Evolutionary conservation across 2,113 vertebrate genomes (phyloP).

Genomic region (Mystacornis crossleyi): DNA sequence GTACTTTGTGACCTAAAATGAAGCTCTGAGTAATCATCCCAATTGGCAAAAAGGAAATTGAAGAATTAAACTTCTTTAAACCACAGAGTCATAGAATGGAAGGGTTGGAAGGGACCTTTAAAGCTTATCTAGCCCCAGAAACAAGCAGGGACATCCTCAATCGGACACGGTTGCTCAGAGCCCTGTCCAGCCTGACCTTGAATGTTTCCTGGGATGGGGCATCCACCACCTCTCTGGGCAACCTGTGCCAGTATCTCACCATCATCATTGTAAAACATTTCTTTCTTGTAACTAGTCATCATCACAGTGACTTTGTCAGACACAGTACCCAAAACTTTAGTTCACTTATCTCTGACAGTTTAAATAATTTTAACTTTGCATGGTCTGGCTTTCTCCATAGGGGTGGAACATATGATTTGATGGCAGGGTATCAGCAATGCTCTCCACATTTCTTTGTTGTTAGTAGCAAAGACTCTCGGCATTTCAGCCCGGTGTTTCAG

Average conservation of each 20-base stretch:
- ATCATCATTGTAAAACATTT: background rate
- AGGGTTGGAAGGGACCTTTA: background rate
- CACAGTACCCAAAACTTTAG: background rate
- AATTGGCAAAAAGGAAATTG: background rate
- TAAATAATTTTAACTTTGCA: background rate
- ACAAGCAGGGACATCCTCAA: background rate
- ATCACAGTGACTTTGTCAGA: background rate
- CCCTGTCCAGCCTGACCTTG: background rate
- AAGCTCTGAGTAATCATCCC: background rate
- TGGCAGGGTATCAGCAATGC: background rate
- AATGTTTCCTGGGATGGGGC: background rate
- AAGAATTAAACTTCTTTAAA: background rate
- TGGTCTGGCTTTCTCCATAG: background rate
- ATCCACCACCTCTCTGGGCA: background rate
- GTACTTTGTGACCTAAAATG: background rate
- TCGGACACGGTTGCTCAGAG: background rate
- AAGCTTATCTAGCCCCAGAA: background rate
- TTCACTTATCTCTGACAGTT: background rate
- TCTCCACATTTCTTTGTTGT: background rate
- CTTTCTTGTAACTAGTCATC: background rate
- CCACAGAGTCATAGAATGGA: background rate
- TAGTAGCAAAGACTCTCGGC: background rate
- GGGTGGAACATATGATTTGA: background rate
- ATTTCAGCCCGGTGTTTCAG: background rate
- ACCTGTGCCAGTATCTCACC: background rate